Evolutionary conservation across 1,140 invertebrate genomes (phyloP).

Genomic region (Teleopsis dalmanni): DNA sequence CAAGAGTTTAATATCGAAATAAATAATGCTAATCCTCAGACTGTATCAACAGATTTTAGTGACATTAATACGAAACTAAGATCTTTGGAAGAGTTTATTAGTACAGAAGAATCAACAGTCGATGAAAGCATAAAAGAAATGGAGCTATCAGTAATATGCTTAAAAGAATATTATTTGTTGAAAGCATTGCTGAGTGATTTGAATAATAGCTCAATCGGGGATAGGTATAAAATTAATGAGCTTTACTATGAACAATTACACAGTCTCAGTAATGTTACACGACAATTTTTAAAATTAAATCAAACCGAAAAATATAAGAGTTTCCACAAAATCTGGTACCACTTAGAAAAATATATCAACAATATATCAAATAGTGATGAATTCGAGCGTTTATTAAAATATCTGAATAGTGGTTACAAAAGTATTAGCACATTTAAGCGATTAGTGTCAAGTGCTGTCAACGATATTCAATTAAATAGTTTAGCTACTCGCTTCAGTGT

Average conservation of each 20-base stretch:
- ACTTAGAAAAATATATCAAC: slow-evolving; percentile 8
- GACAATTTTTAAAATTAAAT: slow-evolving; percentile 22
- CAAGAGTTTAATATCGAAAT: slow-evolving; percentile 5
- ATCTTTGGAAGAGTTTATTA: too few relatives aligned
- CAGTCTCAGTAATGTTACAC: slow-evolving; percentile 19
- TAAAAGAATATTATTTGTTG: slow-evolving; percentile 12
- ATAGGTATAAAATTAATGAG: background rate
- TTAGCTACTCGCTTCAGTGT: slow-evolving; percentile 23
- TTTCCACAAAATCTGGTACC: slow-evolving; percentile 12
- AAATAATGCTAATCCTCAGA: too few relatives aligned
- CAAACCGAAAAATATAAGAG: slow-evolving; percentile 6
- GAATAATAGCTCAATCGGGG: background rate
- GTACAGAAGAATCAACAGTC: too few relatives aligned
- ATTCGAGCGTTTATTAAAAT: slow-evolving; percentile 14
- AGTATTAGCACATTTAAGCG: slow-evolving; percentile 24
- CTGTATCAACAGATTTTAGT: too few relatives aligned
- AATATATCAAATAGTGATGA: slow-evolving; percentile 1
- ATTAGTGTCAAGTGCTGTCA: slow-evolving; percentile 15
- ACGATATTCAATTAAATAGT: slow-evolving; percentile 27
- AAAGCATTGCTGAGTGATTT: slow-evolving; percentile 1
- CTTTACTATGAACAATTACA: slow-evolving; percentile 25
- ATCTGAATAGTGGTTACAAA: slow-evolving; percentile 23
- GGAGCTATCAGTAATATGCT: slow-evolving; percentile 1
- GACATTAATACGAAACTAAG: background rate
- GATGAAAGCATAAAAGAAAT: too few relatives aligned